These are phyloP conservation scores for Camarhynchus parvulus DNA, from an alignment of 2,113 vertebrate genomes.

Conservation along the genomic window DNA sequence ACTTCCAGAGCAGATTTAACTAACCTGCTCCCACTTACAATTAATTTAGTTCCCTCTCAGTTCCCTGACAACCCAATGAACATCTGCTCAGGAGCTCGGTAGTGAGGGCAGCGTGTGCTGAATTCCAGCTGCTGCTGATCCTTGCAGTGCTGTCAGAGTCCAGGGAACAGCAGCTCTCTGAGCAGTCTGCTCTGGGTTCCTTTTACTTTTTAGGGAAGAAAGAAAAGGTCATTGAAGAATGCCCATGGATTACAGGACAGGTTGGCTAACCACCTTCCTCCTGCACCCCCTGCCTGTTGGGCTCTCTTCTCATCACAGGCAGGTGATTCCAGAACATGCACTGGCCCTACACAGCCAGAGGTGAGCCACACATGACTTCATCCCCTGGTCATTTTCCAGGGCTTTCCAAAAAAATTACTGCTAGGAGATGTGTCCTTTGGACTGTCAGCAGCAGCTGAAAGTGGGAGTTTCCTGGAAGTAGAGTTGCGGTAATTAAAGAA, in stretches of 20 bases:
- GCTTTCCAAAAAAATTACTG: not conserved
- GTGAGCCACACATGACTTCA: not conserved
- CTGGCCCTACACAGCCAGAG: accelerated
- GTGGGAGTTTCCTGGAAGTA: not conserved
- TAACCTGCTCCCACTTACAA: constrained; percentile 45
- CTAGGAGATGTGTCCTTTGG: not conserved
- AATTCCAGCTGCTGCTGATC: not conserved
- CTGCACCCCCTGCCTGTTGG: not conserved
- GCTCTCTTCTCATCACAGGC: not conserved
- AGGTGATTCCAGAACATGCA: not conserved
- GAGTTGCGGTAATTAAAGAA: not conserved
- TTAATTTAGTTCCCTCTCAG: constrained; percentile 19
- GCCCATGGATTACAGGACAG: not conserved
- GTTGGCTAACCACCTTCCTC: not conserved
- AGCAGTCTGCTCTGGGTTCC: not conserved
- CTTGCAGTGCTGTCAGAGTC: not conserved
- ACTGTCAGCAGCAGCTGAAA: not conserved
- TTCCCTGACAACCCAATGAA: constrained; percentile 7
- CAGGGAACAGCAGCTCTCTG: constrained; percentile 5
- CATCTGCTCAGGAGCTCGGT: not conserved
- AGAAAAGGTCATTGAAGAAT: not conserved
- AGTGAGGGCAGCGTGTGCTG: not conserved
- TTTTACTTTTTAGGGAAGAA: not conserved
- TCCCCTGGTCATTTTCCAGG: not conserved
- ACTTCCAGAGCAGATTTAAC: constrained; percentile 27